Evolutionary conservation across 1,140 invertebrate genomes (phyloP), one percentile per base, ranked within the genome.

Genomic region (Cataglyphis hispanica): DNA sequence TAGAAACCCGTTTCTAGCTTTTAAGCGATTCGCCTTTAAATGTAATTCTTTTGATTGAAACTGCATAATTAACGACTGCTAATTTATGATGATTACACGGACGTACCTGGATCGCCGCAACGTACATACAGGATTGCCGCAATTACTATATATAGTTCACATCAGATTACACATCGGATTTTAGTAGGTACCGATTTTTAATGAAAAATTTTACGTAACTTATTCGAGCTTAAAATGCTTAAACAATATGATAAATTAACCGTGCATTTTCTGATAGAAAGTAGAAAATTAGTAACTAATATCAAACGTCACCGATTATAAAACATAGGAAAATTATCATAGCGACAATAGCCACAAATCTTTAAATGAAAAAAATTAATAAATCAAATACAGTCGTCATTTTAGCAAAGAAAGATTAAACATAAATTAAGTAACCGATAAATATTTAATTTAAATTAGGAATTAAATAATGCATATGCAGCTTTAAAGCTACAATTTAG

Each of bases 1-100:
- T 19, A 78, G n/a, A 34, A 31, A 61, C 75, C 67, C 56, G 78
- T 74, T 74, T 83, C 11, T 86, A 89, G 85, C 89, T 88, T 83
- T 83, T 89, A 67, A 90, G 80, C 75, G 64, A 87, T 60, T 66
- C 58, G 61, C 19, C 19, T 80, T 63, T 89, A 78, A 66, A 83
- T 87, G 53, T 89, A 89, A 92, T 89, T 83, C 72, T 77, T 70
- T 86, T 37, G 34, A 72, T 46, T 61, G 60, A 13, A 58, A 72
- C 46, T 61, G 84, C 75, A 86, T 63, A 77, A 90, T 90, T 87
- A 85, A 89, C 58, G 50, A 64, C n/a, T 40, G 74, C 74, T 69
- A 64, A 85, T 86, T 34, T 31, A 43, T n/a, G 34, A 76, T 43
- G 22, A 87, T 63, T 67, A 80, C 67, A 74, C 27, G 64, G 63